Conservation (phyloP, 2,797 vertebrate species). For the Thripadectes ignobilis region DNA sequence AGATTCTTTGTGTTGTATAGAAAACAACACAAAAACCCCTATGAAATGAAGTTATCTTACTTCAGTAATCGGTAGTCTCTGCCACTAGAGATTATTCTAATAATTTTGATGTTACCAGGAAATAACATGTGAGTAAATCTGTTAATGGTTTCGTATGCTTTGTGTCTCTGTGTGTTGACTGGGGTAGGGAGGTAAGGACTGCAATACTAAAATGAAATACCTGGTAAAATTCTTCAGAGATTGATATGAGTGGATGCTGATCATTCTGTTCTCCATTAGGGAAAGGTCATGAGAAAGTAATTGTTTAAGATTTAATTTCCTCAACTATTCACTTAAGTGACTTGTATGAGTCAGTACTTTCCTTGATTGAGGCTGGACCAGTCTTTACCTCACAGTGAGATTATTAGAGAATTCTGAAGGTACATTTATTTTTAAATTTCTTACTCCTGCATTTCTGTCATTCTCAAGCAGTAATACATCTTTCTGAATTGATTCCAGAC, state of each 20-base stretch:
- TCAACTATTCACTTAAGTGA: not conserved
- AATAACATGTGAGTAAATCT: not conserved
- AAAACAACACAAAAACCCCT: not conserved
- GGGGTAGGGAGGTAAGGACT: not conserved
- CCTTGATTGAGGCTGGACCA: not conserved
- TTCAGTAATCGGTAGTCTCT: not conserved
- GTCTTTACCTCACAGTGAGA: not conserved
- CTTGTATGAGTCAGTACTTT: not conserved
- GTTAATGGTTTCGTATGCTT: not conserved
- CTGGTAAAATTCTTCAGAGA: not conserved
- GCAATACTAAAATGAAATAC: not conserved
- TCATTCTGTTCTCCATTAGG: not conserved
- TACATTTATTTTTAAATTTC: not conserved
- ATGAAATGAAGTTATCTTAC: not conserved
- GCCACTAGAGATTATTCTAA: not conserved
- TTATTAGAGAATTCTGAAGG: not conserved
- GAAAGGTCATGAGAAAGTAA: not conserved
- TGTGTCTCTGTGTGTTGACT: not conserved
- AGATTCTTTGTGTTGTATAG: not conserved
- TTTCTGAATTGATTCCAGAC: constrained; percentile 64
- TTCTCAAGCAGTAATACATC: not conserved
- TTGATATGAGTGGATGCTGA: not conserved
- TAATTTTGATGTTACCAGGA: not conserved
- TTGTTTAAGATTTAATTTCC: not conserved
- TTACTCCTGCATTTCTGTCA: not conserved